Evolutionary conservation across 2,888 invertebrate genomes (phyloP).

Genomic region (Venustoraphidia nigricollis): DNA sequence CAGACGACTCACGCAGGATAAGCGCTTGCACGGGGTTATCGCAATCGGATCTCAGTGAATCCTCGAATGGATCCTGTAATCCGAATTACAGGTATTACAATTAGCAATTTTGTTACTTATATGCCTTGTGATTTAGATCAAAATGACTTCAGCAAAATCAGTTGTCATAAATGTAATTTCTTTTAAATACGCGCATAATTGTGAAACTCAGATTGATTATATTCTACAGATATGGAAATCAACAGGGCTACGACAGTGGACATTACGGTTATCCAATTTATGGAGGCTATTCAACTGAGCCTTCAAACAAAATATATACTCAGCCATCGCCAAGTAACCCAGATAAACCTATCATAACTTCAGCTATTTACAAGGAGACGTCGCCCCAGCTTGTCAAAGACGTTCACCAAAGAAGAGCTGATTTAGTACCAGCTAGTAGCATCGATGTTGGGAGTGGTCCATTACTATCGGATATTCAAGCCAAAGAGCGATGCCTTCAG

Average conservation of each 20-base stretch:
- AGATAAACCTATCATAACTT: slow-evolving; percentile 52
- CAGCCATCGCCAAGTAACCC: slow-evolving; percentile 28
- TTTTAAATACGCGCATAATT: no score
- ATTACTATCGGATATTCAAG: slow-evolving; percentile 30
- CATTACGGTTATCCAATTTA: slow-evolving; percentile 53
- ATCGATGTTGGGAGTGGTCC: slow-evolving; percentile 6
- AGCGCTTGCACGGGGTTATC: slow-evolving; percentile 57
- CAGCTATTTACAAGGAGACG: slow-evolving; percentile 52
- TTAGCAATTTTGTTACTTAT: no score
- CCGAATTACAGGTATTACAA: no score
- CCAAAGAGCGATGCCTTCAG: slow-evolving; percentile 27
- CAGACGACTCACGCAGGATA: slow-evolving; percentile 23
- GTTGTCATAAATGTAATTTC: no score
- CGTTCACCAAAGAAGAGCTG: slow-evolving; percentile 17
- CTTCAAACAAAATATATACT: slow-evolving; percentile 21
- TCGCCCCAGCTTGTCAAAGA: slow-evolving; percentile 26
- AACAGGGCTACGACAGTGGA: slow-evolving; percentile 59
- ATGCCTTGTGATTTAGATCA: no score
- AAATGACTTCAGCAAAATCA: no score
- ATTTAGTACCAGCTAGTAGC: slow-evolving; percentile 2
- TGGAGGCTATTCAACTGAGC: slow-evolving; percentile 36
- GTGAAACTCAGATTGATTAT: not conserved
- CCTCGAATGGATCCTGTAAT: slow-evolving; percentile 49
- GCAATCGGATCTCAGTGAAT: slow-evolving; percentile 64
- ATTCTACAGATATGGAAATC: slow-evolving; percentile 58